Percentiles rank a stretch among this genome's conserved stretches.
phyloP scores from a whole-genome alignment of 2,797 vertebrate species.

The Xenentodon cancila region DNA sequence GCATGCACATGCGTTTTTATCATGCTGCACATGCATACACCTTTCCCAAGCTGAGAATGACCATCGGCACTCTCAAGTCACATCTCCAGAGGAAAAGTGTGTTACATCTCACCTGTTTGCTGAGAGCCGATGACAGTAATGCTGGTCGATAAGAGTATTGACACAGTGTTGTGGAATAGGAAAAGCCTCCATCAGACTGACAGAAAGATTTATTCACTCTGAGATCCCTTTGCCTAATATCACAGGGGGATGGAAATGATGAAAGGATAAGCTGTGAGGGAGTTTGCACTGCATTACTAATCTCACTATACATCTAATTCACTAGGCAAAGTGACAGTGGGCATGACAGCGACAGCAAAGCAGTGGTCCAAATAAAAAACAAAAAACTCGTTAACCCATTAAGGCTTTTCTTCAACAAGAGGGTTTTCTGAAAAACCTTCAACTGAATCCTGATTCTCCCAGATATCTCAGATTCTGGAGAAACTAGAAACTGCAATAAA shows the following conservation, averaged over 20 bases:
- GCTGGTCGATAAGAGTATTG: slow-evolving; percentile 22
- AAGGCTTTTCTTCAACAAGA: too few species aligned
- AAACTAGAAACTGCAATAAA: neutral
- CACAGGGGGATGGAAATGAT: slow-evolving; percentile 57
- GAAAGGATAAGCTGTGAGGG: slow-evolving; percentile 62
- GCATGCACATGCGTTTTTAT: too few species aligned
- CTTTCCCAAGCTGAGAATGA: slow-evolving; percentile 38
- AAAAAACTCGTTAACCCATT: neutral
- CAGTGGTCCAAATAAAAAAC: slow-evolving; percentile 1
- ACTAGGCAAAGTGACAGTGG: slow-evolving; percentile 18
- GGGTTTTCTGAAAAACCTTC: too few species aligned
- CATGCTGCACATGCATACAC: slow-evolving; percentile 35
- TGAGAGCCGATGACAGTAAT: neutral
- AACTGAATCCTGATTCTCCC: too few species aligned
- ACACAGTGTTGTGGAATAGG: slow-evolving; percentile 52
- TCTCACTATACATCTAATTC: slow-evolving; percentile 62
- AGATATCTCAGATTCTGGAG: too few species aligned
- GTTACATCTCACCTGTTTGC: slow-evolving; percentile 23
- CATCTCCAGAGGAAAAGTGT: slow-evolving; percentile 41
- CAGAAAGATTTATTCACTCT: slow-evolving; percentile 48
- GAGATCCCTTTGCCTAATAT: slow-evolving; percentile 51
- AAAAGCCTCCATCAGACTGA: slow-evolving; percentile 58
- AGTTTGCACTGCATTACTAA: slow-evolving; percentile 49
- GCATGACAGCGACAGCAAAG: slow-evolving; percentile 34
- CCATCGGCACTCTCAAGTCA: slow-evolving; percentile 34